These are phyloP conservation scores for Colletes gigas DNA, from an alignment of 1,140 invertebrate genomes.

Conservation along the genomic window DNA sequence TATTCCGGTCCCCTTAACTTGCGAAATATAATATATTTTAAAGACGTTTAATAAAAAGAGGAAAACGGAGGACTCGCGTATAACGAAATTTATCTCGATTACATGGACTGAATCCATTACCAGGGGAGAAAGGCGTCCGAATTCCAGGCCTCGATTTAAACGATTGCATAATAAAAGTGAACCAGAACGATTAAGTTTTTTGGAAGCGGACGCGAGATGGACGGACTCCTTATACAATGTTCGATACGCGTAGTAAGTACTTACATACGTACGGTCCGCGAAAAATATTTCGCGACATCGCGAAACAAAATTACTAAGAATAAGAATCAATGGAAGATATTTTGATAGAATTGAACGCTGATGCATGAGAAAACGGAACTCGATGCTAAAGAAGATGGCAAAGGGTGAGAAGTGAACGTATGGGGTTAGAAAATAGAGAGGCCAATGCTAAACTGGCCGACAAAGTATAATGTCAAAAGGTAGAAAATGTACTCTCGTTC, in stretches of 20 bases:
- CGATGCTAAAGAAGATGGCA: too few species aligned
- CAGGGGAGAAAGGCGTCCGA: conserved; percentile 55
- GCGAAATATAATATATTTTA: too few species aligned
- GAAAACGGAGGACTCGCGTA: not conserved
- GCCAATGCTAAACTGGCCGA: too few species aligned
- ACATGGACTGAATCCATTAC: conserved; percentile 34
- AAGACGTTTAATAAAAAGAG: not conserved
- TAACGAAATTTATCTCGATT: conserved; percentile 12
- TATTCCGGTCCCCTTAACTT: too few species aligned
- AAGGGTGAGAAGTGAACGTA: too few species aligned
- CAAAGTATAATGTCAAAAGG: too few species aligned
- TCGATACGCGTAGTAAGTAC: not conserved
- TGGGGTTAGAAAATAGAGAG: too few species aligned
- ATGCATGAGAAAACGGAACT: too few species aligned
- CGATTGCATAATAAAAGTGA: conserved; percentile 46
- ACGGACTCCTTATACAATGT: not conserved
- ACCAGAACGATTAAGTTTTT: conserved; percentile 45
- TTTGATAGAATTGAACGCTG: not conserved
- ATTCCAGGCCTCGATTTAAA: conserved; percentile 57
- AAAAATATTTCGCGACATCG: not conserved
- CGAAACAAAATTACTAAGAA: not conserved
- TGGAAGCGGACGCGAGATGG: conserved; percentile 7
- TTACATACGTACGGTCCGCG: too few species aligned
- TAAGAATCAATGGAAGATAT: not conserved
- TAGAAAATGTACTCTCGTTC: too few species aligned